These are phyloP conservation scores for Dorcus parallelipipedus DNA, from an alignment of 2,888 invertebrate genomes.

Conservation along the genomic window DNA sequence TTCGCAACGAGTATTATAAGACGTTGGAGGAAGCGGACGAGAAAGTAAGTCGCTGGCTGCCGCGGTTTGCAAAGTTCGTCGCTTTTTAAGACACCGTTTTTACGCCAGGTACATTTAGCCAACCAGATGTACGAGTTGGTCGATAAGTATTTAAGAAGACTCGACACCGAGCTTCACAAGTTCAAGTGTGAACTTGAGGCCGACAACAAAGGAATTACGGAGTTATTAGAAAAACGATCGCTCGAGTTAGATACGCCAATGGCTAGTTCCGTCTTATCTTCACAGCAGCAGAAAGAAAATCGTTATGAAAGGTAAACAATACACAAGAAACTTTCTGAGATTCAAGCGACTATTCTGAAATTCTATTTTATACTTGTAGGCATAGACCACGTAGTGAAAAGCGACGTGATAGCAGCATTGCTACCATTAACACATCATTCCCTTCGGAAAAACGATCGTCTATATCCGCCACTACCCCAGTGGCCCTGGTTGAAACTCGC, in stretches of 20 bases:
- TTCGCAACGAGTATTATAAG: slow-evolving; percentile 85
- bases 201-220: slow-evolving; percentile 97
- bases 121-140: slow-evolving; percentile 94
- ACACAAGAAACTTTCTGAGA: not conserved
- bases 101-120: slow-evolving; percentile 68
- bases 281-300: slow-evolving; percentile 80
- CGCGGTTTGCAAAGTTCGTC: not conserved
- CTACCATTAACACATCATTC: slow-evolving; percentile 35
- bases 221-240: slow-evolving; percentile 89
- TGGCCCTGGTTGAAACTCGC: slow-evolving; percentile 36
- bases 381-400: slow-evolving; percentile 70
- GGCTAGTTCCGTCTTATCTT: slow-evolving; percentile 37
- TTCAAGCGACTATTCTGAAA: not conserved
- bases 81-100: not conserved
- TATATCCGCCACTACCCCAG: slow-evolving; percentile 23
- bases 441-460: slow-evolving; percentile 51
- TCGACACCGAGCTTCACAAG: slow-evolving; percentile 89
- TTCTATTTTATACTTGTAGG: not conserved
- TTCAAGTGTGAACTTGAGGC: slow-evolving; percentile 99
- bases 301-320: slow-evolving; percentile 51
- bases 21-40: slow-evolving; percentile 94
- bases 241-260: slow-evolving; percentile 77
- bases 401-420: slow-evolving; percentile 65
- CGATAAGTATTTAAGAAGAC: slow-evolving; percentile 83
- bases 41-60: slow-evolving; percentile 58